Evolutionary conservation across 2,888 invertebrate species (phyloP), one percentile per base, ranked within the genome.

Genomic region (Epinotia nisella): DNA sequence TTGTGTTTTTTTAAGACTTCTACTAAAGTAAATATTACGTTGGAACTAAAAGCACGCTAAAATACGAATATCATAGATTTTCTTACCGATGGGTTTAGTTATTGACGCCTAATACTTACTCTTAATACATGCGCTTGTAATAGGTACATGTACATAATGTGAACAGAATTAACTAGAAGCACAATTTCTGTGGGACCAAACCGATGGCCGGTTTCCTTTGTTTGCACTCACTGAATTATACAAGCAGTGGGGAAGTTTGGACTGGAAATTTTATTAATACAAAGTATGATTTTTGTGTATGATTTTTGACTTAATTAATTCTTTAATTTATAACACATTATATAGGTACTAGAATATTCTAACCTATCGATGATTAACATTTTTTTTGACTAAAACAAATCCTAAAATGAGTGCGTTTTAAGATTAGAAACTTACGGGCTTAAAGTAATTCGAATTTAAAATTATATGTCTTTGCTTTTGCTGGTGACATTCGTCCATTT

Each of bases 181-280:
- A 53, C 59, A 74, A 73, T 73, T 75, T 39, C 75, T 74, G 76
- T 78, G 77, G 74, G 76, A 78, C 74, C 71, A 62, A 69, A 72
- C 75, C 74, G 75, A 71, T 76, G 76, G 61, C 64, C 70, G 56
- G 39, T 49, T 74, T 74, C 70, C 75, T 75, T 78, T 76, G 76
- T 78, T 76, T 76, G 75, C 70, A 53, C 55, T 71, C 58, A 49
- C 53, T 76, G 71, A 77, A 78, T 78, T 78, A 78, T 78, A 75
- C 76, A 76, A 73, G 75, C 60, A 60, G 67, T 60, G 41, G 70
- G 70, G 64, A 51, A 55, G 51, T 64, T 58, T 45, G 29, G 29
- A 35, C 56, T 55, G 56, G 35, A 56, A 56, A 21, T 55, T 70
- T 70, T 29, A 53, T 62, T 24, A 49, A 24, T 64, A 39, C 15